These are phyloP conservation scores for Euphydryas editha DNA, from an alignment of 2,888 invertebrate species.

Conservation along the genomic window DNA sequence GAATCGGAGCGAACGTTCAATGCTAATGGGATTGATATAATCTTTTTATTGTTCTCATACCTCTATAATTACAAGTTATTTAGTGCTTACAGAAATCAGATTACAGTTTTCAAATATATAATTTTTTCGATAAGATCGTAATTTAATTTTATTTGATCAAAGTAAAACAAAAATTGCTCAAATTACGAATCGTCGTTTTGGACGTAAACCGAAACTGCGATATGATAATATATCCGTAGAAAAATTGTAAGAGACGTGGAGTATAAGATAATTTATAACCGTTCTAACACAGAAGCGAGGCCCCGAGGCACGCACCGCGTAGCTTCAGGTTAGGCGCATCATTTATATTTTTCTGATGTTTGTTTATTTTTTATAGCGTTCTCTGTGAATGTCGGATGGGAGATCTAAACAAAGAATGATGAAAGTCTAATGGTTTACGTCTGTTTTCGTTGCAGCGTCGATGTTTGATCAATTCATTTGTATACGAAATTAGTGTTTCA, in stretches of 20 bases:
- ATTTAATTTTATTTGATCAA: conserved; percentile 10
- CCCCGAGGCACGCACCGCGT: conserved; percentile 60
- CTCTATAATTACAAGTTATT: conserved; percentile 1
- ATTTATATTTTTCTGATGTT: conserved; percentile 81
- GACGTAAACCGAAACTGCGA: conserved; percentile 68
- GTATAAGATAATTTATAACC: conserved; percentile 78
- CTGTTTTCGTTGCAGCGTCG: conserved; percentile 71
- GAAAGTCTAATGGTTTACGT: conserved; percentile 76
- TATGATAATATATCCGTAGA: conserved; percentile 74
- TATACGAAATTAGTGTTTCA: conserved; percentile 51
- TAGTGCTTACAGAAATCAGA: background rate
- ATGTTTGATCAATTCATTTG: conserved; percentile 79
- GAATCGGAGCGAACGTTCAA: background rate
- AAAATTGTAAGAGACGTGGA: conserved; percentile 75
- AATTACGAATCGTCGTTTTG: conserved; percentile 71
- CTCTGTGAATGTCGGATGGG: conserved; percentile 68
- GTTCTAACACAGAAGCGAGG: conserved; percentile 66
- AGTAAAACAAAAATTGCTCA: conserved; percentile 47
- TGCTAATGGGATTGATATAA: background rate
- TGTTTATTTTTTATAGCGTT: conserved; percentile 74
- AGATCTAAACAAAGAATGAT: conserved; percentile 78
- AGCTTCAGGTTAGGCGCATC: conserved; percentile 78
- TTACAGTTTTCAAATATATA: background rate
- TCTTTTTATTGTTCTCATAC: conserved; percentile 1
- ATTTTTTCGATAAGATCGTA: no score